Evolutionary conservation across 35 echinoderm and acorn worm species (phyloP).

Genomic region (Holothuria glaberrima): DNA sequence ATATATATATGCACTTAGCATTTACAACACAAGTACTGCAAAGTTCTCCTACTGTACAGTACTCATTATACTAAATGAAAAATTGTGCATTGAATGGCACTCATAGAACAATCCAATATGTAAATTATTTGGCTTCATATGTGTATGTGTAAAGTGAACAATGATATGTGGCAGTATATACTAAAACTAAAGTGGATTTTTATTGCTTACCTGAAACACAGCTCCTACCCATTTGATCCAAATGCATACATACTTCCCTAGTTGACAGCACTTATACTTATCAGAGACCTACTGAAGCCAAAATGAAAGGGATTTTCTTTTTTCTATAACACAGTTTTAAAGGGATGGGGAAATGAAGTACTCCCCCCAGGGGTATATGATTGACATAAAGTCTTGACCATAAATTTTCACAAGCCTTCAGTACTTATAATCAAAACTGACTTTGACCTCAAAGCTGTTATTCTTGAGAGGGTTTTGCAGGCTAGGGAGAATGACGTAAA

Average conservation of each 20-base stretch:
- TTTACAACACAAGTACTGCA: too few species aligned
- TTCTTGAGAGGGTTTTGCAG: not conserved
- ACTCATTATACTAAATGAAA: too few species aligned
- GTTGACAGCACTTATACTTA: not conserved
- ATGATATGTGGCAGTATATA: too few species aligned
- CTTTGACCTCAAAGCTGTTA: slow-evolving; percentile 18
- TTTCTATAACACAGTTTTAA: not conserved
- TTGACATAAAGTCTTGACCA: not conserved
- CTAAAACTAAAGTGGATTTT: too few species aligned
- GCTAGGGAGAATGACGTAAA: not conserved
- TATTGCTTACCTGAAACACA: too few species aligned
- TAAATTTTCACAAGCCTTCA: slow-evolving; percentile 5
- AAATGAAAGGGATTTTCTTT: slow-evolving; percentile 8
- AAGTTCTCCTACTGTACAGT: too few species aligned
- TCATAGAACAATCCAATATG: too few species aligned
- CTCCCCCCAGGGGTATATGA: not conserved
- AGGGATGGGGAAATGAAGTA: slow-evolving; percentile 7
- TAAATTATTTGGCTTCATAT: too few species aligned
- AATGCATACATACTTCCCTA: not conserved
- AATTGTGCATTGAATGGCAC: too few species aligned
- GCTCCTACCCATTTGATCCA: too few species aligned
- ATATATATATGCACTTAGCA: too few species aligned
- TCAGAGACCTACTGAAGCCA: not conserved
- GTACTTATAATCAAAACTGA: slow-evolving; percentile 47
- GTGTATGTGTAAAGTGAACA: too few species aligned